Base-by-base conservation (phyloP, 2,888 invertebrate species). In the Tenthredo livida region DNA sequence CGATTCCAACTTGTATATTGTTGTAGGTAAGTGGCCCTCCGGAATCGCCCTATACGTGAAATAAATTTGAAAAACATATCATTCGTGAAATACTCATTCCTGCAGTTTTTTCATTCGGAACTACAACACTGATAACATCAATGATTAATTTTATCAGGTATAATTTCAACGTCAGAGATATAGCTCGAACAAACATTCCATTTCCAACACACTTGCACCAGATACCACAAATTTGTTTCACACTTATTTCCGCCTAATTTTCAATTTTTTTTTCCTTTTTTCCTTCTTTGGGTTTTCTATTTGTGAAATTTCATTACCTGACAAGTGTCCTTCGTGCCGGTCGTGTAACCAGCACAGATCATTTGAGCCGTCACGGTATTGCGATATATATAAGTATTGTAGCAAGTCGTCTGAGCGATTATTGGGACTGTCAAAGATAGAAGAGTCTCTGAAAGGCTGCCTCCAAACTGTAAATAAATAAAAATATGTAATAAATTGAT, bases 341-440 rank as follows among this genome's bases (percentile, higher is more conserved):
- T 72, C 5, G 72, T 61, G n/a, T 40, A 65, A 1, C 91, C 91
- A 5, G 92, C 92, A 85, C 92, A 92, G 29, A 92, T 87, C 92
- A 92, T 92, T 7, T 87, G 86, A 5, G 78, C 10, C 6, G 91
- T 92, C 15, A 92, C 86, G 4, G 70, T 85, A 0, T 93, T 92
- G 21, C 94, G 89, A 21, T 90, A 89, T 0, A 91, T 86, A 88
- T 95, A 95, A 3, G 94, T 93, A 0, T 88, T 87, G 0, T 89
- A 88, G 88, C 95, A 95, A 0, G 85, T 17, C 0, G 88, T 84
- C 86, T 94, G 94, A 4, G 91, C 91, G 0, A 95, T 91, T 2
- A 94, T 91, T 9, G 93, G 93, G 0, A 95, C 94, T 1, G 94
- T 93, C 0, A 95, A 95, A 87, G 93, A 93, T 94, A 94, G 94